Conservation (phyloP, 2,888 invertebrate species). For the Uropetala carovei region DNA sequence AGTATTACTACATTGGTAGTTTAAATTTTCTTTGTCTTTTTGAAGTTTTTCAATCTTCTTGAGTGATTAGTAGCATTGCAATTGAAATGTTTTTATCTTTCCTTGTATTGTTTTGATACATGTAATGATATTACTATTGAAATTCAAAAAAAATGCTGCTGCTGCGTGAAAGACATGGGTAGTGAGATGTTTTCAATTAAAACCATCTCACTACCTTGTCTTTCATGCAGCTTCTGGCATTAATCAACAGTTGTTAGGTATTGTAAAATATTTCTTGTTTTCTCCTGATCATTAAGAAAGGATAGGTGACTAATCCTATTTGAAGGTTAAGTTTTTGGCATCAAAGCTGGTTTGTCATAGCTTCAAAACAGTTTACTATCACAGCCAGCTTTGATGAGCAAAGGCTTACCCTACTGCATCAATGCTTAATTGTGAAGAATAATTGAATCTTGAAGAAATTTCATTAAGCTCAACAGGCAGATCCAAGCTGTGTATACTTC, state of each 20-base stretch:
- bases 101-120: no score
- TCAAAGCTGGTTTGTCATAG: slow-evolving; percentile 92
- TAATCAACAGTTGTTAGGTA: slow-evolving; percentile 66
- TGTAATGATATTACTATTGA: no score
- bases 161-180: slow-evolving; percentile 97
- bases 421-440: background rate
- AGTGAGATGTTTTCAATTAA: slow-evolving; percentile 90
- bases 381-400: slow-evolving; percentile 98
- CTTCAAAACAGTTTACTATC: slow-evolving; percentile 81
- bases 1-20: no score
- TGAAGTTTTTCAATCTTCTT: no score
- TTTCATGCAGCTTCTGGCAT: slow-evolving; percentile 88
- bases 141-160: slow-evolving; percentile 70
- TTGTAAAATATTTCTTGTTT: background rate
- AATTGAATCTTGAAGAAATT: slow-evolving; percentile 65
- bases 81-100: no score
- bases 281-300: background rate
- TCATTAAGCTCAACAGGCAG: slow-evolving; percentile 68
- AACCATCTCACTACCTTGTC: slow-evolving; percentile 98
- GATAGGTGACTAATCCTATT: background rate
- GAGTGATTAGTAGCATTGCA: no score
- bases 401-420: slow-evolving; percentile 75
- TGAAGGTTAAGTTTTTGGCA: slow-evolving; percentile 79
- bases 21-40: no score
- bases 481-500: background rate